Evolutionary conservation across 2,888 invertebrate species (phyloP).

Genomic region (Pseudococcus longispinus): DNA sequence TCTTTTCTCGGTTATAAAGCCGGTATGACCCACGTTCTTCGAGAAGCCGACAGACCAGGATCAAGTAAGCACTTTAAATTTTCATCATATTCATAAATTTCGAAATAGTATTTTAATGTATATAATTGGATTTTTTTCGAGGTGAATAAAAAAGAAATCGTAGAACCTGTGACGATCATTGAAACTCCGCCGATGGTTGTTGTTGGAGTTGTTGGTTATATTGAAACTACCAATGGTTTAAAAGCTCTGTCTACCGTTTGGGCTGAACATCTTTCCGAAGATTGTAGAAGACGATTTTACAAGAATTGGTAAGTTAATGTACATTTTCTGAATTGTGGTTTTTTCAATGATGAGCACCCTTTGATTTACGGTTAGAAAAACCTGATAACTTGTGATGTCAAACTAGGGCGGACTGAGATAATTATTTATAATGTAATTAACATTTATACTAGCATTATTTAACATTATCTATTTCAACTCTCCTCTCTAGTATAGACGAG

Average conservation of each 20-base stretch:
- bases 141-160: constrained; percentile 99
- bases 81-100: no score
- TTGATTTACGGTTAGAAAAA: constrained; percentile 57
- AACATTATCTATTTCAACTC: constrained; percentile 24
- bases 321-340: neutral
- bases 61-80: constrained; percentile 81
- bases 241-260: constrained; percentile 94
- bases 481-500: constrained; percentile 58
- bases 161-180: constrained; percentile 97
- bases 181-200: constrained; percentile 98
- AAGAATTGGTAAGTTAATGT: constrained; percentile 98
- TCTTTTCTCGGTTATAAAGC: constrained; percentile 99
- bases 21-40: constrained; percentile 99
- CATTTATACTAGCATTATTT: neutral
- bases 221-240: constrained; percentile 97
- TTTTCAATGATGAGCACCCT: constrained; percentile 58
- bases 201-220: constrained; percentile 97
- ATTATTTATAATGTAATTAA: neutral
- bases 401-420: constrained; percentile 66
- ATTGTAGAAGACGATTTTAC: constrained; percentile 98
- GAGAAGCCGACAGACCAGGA: constrained; percentile 98
- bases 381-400: constrained; percentile 57
- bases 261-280: constrained; percentile 99
- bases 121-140: constrained; percentile 76
- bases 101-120: no score